Evolutionary conservation across 2,888 invertebrate species (phyloP), one percentile per base, ranked within the genome.

Genomic region (Dilophus febrilis): DNA sequence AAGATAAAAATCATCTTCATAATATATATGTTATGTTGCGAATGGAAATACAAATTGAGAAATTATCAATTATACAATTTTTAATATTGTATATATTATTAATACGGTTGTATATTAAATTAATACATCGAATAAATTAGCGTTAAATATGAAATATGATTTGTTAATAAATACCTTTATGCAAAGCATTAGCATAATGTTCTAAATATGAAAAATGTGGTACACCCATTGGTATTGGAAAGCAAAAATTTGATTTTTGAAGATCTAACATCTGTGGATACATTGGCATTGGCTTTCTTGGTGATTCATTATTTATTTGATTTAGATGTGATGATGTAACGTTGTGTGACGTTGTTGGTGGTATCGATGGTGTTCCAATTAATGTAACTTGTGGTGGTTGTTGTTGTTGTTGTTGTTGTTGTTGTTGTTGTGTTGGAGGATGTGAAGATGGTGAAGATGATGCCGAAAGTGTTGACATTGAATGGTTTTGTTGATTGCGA

Each of bases 131-230:
- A n/a, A n/a, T n/a, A n/a, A n/a, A n/a, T n/a, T n/a, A n/a, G n/a
- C n/a, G n/a, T n/a, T n/a, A n/a, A n/a, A n/a, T n/a, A n/a, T n/a
- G n/a, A n/a, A n/a, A n/a, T n/a, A n/a, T n/a, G n/a, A n/a, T n/a
- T n/a, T n/a, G 12, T 22, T 18, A 12, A 11, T 36, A 27, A 31
- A 19, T 29, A 41, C 41, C 41, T 38, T 41, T 41, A 8, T 41
- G 41, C 22, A 41, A 30, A 19, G 41, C 41, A 41, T 37, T 34
- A 17, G 41, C 41, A 34, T 41, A 41, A 29, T 41, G 37, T 30
- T 41, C 41, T 13, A 41, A 14, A 14, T 41, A 41, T n/a, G 37
- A 18, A 40, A 40, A 40, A 19, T 26, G 22, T 14, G 41, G 11
- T 32, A 41, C 34, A 11, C 37, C 37, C 19, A 41, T 5, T 14